Evolutionary conservation across 2,797 vertebrate species (phyloP), one percentile per base, ranked within the genome.

Genomic region (Sebastes ruberrimus): DNA sequence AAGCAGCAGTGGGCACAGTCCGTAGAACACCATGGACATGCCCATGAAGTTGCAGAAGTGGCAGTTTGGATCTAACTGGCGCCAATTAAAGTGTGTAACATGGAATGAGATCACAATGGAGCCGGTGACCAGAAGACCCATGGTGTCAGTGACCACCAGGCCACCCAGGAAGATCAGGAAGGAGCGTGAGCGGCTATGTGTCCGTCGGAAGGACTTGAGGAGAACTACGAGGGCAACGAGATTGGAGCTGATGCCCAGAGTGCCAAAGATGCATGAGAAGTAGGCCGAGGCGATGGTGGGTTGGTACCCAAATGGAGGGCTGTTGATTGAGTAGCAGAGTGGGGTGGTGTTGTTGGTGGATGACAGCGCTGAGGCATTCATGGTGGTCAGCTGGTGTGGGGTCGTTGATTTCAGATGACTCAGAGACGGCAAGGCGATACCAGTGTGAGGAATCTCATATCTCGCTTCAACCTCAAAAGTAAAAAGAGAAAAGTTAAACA

Each of bases 1-100:
- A 52, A 99, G 95, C 69, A 99, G 86, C 88, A 99, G 92, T 0
- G 98, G 98, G 52, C 97, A 97, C 73, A 98, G 95, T 74, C 99
- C 97, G 0, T 98, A 99, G 89, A 99, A 99, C 35, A 99, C 96
- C 98, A 99, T 98, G 60, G 95, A 96, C 72, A 97, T 95, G 1
- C 99, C 98, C 64, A 99, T 96, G 88, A 98, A 99, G 92, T 95
- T 96, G 93, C 99, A 99, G 73, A 99, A 97, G 78, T 96, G 95
- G 91, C 97, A 99, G 64, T 89, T 0, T 0, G 97, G 95, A 87
- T 99, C 99, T 22, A 96, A 80, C 0, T 62, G 0, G 0, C 72
- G 86, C 98, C 98, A 99, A 83, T 96, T 53, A 28, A 98, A 96
- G n/a, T 80, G 82, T 0, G 87, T 94, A 4, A 95, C 42, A 33